Evolutionary conservation across 2,888 invertebrate species (phyloP).

Genomic region (Stenotaenia linearis): DNA sequence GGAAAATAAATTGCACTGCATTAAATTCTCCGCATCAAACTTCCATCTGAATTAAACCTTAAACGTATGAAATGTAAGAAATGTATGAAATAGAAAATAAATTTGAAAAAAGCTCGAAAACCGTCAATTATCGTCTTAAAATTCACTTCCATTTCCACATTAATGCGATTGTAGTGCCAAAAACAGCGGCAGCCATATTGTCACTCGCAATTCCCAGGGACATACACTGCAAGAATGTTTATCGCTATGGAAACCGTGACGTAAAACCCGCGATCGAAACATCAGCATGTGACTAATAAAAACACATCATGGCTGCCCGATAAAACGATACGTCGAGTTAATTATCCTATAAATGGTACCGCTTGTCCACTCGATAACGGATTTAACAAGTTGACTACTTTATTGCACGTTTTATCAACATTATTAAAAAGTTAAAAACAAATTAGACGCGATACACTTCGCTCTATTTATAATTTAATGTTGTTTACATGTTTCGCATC

Average conservation of each 20-base stretch:
- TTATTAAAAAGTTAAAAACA: not conserved
- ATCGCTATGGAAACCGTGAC: slow-evolving; percentile 8
- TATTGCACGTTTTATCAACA: not conserved
- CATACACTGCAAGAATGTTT: not conserved
- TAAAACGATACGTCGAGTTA: not conserved
- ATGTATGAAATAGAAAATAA: not conserved
- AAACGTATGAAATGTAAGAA: too few relatives aligned
- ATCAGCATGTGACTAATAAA: slow-evolving; percentile 19
- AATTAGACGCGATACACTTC: not conserved
- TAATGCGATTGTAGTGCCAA: not conserved
- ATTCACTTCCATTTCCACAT: not conserved
- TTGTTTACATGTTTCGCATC: not conserved
- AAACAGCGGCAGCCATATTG: not conserved
- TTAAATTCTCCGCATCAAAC: not conserved
- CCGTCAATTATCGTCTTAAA: not conserved
- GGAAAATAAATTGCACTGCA: not conserved
- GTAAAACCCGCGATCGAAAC: slow-evolving; percentile 1
- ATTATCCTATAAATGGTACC: not conserved
- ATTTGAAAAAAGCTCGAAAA: not conserved
- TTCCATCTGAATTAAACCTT: too few relatives aligned
- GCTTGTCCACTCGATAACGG: not conserved
- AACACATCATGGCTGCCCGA: not conserved
- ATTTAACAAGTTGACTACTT: not conserved
- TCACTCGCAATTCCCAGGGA: not conserved
- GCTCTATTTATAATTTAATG: not conserved